Evolutionary conservation across 2,797 vertebrate genomes (phyloP).

Genomic region (Holocentrus rufus): DNA sequence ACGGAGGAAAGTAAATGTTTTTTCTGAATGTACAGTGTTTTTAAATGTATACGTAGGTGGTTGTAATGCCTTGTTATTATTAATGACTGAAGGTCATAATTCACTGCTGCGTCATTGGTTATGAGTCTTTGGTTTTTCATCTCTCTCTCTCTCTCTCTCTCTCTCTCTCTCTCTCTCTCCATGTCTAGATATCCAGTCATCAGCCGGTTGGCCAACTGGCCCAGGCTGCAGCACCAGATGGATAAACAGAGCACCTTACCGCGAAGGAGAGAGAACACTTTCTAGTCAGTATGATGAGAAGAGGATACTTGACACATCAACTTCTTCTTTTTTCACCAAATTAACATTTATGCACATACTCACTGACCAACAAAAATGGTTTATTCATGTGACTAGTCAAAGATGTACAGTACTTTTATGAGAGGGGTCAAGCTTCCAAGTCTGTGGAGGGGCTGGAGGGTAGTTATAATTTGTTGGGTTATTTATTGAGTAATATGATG

Average conservation of each 20-base stretch:
- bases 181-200: slow-evolving; percentile 39
- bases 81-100: too few species aligned
- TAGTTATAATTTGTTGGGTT: neutral
- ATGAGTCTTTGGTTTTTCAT: too few species aligned
- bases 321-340: slow-evolving; percentile 36
- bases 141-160: neutral
- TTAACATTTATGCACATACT: slow-evolving; percentile 23
- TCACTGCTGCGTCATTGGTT: too few species aligned
- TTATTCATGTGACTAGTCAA: slow-evolving; percentile 8
- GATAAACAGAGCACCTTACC: slow-evolving; percentile 60
- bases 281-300: slow-evolving; percentile 38
- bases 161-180: slow-evolving; percentile 12
- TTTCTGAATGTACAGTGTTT: too few species aligned
- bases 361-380: slow-evolving; percentile 17
- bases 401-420: neutral
- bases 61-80: too few species aligned
- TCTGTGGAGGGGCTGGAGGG: neutral
- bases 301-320: slow-evolving; percentile 43
- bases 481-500: slow-evolving; percentile 17
- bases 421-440: slow-evolving; percentile 5
- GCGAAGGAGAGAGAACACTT: slow-evolving; percentile 45
- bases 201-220: slow-evolving; percentile 53
- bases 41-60: too few species aligned
- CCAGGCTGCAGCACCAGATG: slow-evolving; percentile 69
- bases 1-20: too few species aligned